These are phyloP conservation scores for Epistrophella euchroma DNA, from an alignment of 2,888 invertebrate genomes.

Conservation along the genomic window DNA sequence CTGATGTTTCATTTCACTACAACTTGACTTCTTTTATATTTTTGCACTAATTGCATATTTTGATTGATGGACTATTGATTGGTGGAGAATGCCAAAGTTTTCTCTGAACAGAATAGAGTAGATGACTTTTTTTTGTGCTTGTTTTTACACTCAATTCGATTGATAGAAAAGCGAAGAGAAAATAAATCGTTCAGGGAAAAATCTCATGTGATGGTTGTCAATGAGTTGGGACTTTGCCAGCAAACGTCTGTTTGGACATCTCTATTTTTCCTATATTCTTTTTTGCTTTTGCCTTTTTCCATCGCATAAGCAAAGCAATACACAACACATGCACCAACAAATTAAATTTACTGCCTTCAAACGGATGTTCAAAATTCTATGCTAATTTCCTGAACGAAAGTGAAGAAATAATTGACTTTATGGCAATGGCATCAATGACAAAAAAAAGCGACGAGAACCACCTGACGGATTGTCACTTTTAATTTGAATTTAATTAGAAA, in stretches of 20 bases:
- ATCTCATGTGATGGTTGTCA: conserved; percentile 54
- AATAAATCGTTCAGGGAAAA: conserved; percentile 45
- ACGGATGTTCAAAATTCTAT: conserved; percentile 61
- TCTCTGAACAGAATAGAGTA: neutral
- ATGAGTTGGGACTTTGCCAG: conserved; percentile 57
- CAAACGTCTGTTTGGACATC: conserved; percentile 45
- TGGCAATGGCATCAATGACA: neutral
- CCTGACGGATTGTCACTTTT: conserved; percentile 60
- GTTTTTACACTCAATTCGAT: conserved; percentile 9
- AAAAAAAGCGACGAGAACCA: conserved; percentile 3
- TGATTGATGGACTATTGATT: conserved; percentile 59
- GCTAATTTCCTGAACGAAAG: conserved; percentile 69
- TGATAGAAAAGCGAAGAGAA: conserved; percentile 57
- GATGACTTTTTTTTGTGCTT: neutral
- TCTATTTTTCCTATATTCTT: conserved; percentile 20
- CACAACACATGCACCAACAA: neutral
- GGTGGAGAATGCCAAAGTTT: neutral
- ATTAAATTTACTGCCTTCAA: neutral
- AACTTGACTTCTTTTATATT: conserved; percentile 33
- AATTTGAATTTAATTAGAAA: conserved; percentile 64
- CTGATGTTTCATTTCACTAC: conserved; percentile 7
- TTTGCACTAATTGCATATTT: conserved; percentile 61
- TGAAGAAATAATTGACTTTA: conserved; percentile 65
- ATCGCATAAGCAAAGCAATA: neutral
- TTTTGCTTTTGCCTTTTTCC: neutral